A percentile compares a stretch with the other conserved stretches of the same genome.
These are phyloP conservation scores for Tachysurus fulvidraco DNA, from an alignment of 2,113 vertebrate species.

Conservation along the genomic window DNA sequence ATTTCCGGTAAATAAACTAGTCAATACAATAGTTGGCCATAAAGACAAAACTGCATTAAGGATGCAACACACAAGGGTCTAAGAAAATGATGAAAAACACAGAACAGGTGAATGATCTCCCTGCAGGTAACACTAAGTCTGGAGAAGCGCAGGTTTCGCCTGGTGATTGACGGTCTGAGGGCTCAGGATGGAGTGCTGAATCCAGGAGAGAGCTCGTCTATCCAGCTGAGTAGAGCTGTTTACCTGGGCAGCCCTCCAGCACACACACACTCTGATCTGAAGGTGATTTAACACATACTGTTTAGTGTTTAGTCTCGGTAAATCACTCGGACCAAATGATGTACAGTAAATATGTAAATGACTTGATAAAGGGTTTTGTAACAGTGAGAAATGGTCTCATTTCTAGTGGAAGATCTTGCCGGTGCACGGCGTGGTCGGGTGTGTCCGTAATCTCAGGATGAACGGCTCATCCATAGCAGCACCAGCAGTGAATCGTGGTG, in stretches of 20 bases:
- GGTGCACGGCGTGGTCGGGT: constrained; percentile 81
- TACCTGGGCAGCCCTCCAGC: constrained; percentile 78
- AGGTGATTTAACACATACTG: constrained; percentile 56
- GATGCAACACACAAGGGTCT: background rate
- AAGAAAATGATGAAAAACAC: no score
- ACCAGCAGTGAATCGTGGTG: constrained; percentile 70
- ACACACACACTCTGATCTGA: constrained; percentile 63
- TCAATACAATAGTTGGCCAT: no score
- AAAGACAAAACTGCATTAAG: no score
- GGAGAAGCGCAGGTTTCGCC: constrained; percentile 69
- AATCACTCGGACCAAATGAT: background rate
- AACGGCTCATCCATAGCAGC: constrained; percentile 72
- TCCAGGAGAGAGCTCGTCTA: constrained; percentile 60
- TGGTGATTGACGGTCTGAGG: constrained; percentile 86
- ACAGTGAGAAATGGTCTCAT: background rate
- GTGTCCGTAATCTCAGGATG: constrained; percentile 84
- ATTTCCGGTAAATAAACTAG: no score
- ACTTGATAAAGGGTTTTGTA: background rate
- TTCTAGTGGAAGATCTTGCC: constrained; percentile 78
- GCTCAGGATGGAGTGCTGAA: constrained; percentile 73
- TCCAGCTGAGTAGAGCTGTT: constrained; percentile 70
- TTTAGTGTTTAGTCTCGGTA: background rate
- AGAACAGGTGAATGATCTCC: background rate
- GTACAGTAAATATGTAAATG: background rate
- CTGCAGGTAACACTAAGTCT: constrained; percentile 81